phyloP scores from a whole-genome alignment of 92 coral and sea anemone species.

The Porites rus region DNA sequence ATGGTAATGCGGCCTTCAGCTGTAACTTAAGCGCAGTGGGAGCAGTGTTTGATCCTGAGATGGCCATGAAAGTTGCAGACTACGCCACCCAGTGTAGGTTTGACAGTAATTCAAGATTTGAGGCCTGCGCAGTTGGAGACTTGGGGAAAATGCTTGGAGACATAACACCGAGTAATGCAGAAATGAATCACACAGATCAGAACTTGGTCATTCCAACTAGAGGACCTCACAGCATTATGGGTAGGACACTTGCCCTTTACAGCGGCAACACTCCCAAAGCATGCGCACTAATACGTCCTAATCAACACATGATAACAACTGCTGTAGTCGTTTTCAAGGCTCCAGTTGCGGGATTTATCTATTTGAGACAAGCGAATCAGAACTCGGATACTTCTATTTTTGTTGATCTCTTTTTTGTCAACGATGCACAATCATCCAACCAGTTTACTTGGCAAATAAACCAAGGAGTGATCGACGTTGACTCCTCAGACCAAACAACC shows the following conservation, averaged over 20 bases:
- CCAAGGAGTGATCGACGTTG: conserved; percentile 12
- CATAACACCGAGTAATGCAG: conserved; percentile 31
- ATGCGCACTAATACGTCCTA: conserved; percentile 82
- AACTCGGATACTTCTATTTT: conserved; percentile 63
- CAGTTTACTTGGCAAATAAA: conserved; percentile 60
- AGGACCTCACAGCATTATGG: conserved; percentile 76
- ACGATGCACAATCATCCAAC: conserved; percentile 23
- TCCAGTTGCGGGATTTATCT: conserved; percentile 90
- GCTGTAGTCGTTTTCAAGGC: conserved; percentile 81
- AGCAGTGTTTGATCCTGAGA: conserved; percentile 73
- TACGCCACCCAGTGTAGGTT: conserved; percentile 50
- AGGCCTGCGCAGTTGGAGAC: conserved; percentile 88
- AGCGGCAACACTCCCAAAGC: conserved; percentile 70
- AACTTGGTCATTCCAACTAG: conserved; percentile 61
- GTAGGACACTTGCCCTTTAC: conserved; percentile 86
- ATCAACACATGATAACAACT: conserved; percentile 53
- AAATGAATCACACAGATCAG: conserved; percentile 31
- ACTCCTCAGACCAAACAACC: conserved; percentile 22
- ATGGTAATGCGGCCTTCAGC: conserved; percentile 79
- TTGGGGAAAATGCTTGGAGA: conserved; percentile 74
- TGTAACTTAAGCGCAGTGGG: conserved; percentile 72
- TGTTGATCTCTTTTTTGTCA: conserved; percentile 82
- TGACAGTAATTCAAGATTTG: conserved; percentile 8
- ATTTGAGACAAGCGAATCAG: conserved; percentile 74
- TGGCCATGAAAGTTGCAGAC: conserved; percentile 42